phyloP scores from a whole-genome alignment of 2,888 invertebrate species.

The Mesochorus sp. region DNA sequence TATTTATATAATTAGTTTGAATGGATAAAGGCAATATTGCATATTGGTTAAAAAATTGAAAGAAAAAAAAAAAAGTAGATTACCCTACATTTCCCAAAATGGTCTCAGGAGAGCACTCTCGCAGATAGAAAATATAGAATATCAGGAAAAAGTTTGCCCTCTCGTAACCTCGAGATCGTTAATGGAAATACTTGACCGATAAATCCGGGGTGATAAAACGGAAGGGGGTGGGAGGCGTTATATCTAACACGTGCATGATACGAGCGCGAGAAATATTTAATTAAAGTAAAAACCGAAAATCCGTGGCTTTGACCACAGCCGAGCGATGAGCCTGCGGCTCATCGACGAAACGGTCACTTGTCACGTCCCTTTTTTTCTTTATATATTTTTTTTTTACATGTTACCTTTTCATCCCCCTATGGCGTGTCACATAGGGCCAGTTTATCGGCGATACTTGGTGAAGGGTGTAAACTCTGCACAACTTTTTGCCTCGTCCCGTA shows the following conservation, averaged over 20 bases:
- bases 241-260: conserved; percentile 5
- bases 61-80: neutral
- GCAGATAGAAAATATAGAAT: neutral
- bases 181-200: conserved; percentile 59
- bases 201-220: conserved; percentile 18
- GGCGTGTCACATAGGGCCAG: conserved; percentile 66
- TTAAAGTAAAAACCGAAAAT: conserved; percentile 80
- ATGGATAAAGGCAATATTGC: no score
- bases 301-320: conserved; percentile 70
- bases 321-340: conserved; percentile 65
- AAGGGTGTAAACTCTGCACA: conserved; percentile 63
- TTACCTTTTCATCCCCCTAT: conserved; percentile 26
- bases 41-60: no score
- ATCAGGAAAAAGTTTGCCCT: conserved; percentile 3
- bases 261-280: conserved; percentile 77
- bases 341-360: conserved; percentile 63
- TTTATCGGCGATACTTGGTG: conserved; percentile 68
- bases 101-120: neutral
- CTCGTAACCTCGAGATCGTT: conserved; percentile 39
- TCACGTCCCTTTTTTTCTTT: conserved; percentile 19
- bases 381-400: conserved; percentile 7
- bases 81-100: neutral
- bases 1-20: no score
- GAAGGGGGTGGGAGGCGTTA: neutral
- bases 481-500: conserved; percentile 18